Evolutionary conservation across 2,797 vertebrate species (phyloP).

Genomic region (Myripristis jacobus): DNA sequence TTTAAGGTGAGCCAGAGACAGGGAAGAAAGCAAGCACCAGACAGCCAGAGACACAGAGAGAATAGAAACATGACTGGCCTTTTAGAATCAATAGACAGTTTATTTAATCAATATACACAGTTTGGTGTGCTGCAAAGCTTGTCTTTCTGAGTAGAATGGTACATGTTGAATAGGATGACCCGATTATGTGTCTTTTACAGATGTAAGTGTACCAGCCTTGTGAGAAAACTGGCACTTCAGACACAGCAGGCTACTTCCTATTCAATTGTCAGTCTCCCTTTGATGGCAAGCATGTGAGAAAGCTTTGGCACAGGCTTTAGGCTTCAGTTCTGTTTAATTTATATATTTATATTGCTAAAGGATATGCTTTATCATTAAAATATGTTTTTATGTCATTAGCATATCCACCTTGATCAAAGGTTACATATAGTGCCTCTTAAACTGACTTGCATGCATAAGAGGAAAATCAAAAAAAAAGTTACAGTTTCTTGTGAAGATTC

Average conservation of each 20-base stretch:
- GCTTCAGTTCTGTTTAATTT: background rate
- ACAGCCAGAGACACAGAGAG: slow-evolving; percentile 28
- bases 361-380: background rate
- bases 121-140: slow-evolving; percentile 63
- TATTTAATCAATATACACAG: slow-evolving; percentile 78
- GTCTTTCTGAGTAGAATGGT: slow-evolving; percentile 60
- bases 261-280: slow-evolving; percentile 29
- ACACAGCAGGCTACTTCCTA: slow-evolving; percentile 19
- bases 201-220: slow-evolving; percentile 41
- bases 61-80: slow-evolving; percentile 52
- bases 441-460: no score
- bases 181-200: slow-evolving; percentile 60
- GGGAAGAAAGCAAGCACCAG: slow-evolving; percentile 40
- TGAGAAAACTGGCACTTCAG: slow-evolving; percentile 31
- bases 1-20: slow-evolving; percentile 36
- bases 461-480: no score
- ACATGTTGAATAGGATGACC: slow-evolving; percentile 64
- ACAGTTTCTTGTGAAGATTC: no score
- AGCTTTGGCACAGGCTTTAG: slow-evolving; percentile 24
- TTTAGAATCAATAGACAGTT: slow-evolving; percentile 72
- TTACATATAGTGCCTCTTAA: background rate
- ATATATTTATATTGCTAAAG: background rate
- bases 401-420: background rate
- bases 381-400: background rate
- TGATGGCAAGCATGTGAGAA: slow-evolving; percentile 27